phyloP scores from a whole-genome alignment of 1,140 invertebrate species.

The Sogatella furcifera region DNA sequence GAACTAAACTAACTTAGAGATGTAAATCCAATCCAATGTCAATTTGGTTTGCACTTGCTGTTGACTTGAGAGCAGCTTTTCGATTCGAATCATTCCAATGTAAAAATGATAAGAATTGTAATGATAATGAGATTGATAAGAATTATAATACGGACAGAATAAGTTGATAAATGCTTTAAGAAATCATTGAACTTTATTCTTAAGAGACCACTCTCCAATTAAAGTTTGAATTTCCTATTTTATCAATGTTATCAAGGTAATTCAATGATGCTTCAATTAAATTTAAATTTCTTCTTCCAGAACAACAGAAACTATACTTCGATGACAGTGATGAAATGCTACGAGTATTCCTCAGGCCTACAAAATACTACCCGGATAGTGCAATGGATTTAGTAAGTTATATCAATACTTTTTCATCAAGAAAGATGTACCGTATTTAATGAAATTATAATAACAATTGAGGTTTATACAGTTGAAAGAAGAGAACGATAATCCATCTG shows the following conservation, averaged over 20 bases:
- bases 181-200: too few relatives aligned
- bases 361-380: conserved; percentile 69
- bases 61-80: too few relatives aligned
- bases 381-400: conserved; percentile 54
- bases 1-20: too few relatives aligned
- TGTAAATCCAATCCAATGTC: too few relatives aligned
- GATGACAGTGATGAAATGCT: conserved; percentile 60
- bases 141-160: too few relatives aligned
- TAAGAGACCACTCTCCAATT: too few relatives aligned
- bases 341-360: conserved; percentile 59
- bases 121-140: not conserved
- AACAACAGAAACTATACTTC: conserved; percentile 18
- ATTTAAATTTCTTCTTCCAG: conserved; percentile 17
- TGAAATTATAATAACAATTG: too few relatives aligned
- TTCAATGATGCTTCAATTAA: too few relatives aligned
- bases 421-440: too few relatives aligned
- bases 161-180: not conserved
- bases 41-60: not conserved
- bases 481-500: too few relatives aligned
- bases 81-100: not conserved
- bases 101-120: not conserved
- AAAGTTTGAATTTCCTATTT: not conserved
- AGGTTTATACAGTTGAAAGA: too few relatives aligned
- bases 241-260: not conserved
- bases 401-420: too few relatives aligned